Evolutionary conservation across 2,113 vertebrate species (phyloP), one percentile per base, ranked within the genome.

Genomic region (Rhynchopsitta pachyrhyncha): DNA sequence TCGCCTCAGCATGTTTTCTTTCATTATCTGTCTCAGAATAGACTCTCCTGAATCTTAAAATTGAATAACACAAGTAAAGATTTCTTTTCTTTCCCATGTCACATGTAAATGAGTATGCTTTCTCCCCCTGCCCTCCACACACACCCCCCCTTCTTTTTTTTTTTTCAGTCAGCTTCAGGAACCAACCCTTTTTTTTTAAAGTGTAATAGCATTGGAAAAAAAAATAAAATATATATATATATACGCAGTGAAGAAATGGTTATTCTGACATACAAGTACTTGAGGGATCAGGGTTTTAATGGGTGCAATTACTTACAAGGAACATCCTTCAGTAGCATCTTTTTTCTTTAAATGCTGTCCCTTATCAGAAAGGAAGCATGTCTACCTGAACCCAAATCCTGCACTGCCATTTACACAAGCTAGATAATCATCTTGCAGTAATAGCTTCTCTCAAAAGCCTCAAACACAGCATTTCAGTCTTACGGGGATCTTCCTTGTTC

Each of bases 381-480:
- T 82, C n/a, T 94, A 66, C 88, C 85, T 62, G 39, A 90, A 62
- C 41, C 16, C 57, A 84, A 90, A 91, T 86, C 49, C 76, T 74
- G 11, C 78, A 46, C 60, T 90, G 88, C 64, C 80, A 79, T 84
- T 96, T 92, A 64, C 44, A 60, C 25, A 73, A 63, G 6, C 18
- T n/a, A 75, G 76, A 95, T 84, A 96, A 82, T n/a, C 14, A 89
- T 78, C 69, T 91, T 80, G 46, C 37, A 75, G 50, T 52, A 81
- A 31, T 29, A 55, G 60, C 70, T 96, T 93, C 76, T 78, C 42
- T 81, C 84, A 49, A 9, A 67, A 41, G 62, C 5, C 37, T 83
- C 42, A 79, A 83, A 90, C 1, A 37, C 19, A 81, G 28, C 29
- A 90, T 50, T 71, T 78, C 78, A 92, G 23, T 89, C 71, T 78